Conservation (phyloP, 2,113 vertebrate species). For the Coptodon bakossiorum region DNA sequence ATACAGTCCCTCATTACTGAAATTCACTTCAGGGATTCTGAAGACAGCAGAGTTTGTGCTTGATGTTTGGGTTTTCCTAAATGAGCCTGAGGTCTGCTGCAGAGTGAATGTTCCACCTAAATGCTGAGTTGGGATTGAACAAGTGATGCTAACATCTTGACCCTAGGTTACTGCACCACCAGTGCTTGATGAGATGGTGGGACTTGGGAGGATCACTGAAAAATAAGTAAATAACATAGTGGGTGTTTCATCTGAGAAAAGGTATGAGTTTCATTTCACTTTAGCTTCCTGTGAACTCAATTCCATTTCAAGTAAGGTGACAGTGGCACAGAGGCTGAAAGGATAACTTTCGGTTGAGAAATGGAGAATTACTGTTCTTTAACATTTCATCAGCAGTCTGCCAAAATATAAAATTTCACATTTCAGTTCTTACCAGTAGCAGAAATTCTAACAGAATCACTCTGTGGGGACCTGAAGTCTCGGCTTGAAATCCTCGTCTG, state of each 20-base stretch:
- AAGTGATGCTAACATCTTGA: not conserved
- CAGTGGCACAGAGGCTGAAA: too few relatives aligned
- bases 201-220: not conserved
- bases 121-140: not conserved
- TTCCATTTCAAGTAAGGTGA: not conserved
- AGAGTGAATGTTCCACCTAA: not conserved
- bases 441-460: accelerated
- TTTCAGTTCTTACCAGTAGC: not conserved
- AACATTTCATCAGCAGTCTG: too few relatives aligned
- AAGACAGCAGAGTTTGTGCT: not conserved
- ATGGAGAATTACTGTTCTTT: too few relatives aligned
- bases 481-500: accelerated
- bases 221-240: not conserved
- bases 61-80: accelerated
- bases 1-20: not conserved
- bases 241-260: too few relatives aligned
- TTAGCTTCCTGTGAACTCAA: too few relatives aligned
- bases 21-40: not conserved
- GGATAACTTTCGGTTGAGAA: too few relatives aligned
- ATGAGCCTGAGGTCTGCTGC: not conserved
- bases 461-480: accelerated
- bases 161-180: not conserved
- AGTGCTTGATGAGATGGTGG: not conserved
- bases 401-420: accelerated
- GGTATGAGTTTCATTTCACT: too few relatives aligned